phyloP scores from a whole-genome alignment of 2,797 vertebrate genomes.

The Phalloptychus januarius region DNA sequence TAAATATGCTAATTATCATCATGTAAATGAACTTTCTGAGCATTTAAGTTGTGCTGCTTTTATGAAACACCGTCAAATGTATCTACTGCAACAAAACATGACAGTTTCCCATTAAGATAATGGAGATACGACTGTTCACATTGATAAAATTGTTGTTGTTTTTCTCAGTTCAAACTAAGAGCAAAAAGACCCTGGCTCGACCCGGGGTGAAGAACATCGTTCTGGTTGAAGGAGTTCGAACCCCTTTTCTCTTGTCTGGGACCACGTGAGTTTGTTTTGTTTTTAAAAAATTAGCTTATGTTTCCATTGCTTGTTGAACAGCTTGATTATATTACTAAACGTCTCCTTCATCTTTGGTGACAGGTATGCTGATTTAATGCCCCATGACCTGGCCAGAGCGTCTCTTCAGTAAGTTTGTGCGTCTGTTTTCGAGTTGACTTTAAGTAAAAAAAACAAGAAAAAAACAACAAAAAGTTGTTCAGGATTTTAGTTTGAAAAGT shows the following conservation, averaged over 20 bases:
- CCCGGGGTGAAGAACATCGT: slow-evolving; percentile 90
- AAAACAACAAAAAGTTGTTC: background rate
- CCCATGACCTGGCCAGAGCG: slow-evolving; percentile 93
- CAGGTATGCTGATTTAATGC: slow-evolving; percentile 94
- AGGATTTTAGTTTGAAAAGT: too few species aligned
- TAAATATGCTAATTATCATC: background rate
- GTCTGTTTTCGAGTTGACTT: background rate
- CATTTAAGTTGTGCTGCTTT: background rate
- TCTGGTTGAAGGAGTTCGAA: slow-evolving; percentile 94
- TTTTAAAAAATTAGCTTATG: background rate
- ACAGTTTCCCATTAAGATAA: too few species aligned
- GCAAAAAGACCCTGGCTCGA: slow-evolving; percentile 88
- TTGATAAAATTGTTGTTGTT: background rate
- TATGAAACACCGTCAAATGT: background rate
- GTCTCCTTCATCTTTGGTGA: slow-evolving; percentile 34
- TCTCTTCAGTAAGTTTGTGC: slow-evolving; percentile 87
- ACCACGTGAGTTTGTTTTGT: slow-evolving; percentile 85
- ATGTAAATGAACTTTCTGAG: background rate
- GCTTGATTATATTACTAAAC: background rate
- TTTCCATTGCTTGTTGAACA: background rate
- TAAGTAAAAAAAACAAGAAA: background rate
- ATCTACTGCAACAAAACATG: background rate
- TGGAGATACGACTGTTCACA: background rate
- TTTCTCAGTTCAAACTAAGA: slow-evolving; percentile 84
- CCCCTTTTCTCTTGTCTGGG: slow-evolving; percentile 90